Evolutionary conservation across 2,888 invertebrate genomes (phyloP).

Genomic region (Syritta pipiens): DNA sequence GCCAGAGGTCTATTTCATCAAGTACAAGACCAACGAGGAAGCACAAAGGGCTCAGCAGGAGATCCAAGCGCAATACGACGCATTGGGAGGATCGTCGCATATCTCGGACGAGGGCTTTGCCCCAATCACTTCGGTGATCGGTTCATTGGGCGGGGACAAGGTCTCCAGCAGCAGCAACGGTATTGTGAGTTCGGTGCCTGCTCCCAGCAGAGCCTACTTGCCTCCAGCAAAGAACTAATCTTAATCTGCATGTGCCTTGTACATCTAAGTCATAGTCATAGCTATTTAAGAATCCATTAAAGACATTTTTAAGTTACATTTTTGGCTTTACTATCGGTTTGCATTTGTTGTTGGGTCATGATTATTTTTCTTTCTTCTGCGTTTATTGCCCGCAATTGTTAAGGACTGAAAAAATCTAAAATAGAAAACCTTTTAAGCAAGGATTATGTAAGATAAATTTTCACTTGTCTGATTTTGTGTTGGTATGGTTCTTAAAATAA

Average conservation of each 20-base stretch:
- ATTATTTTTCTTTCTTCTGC: too few species aligned
- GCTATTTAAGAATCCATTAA: slow-evolving; percentile 57
- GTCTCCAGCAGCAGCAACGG: neutral
- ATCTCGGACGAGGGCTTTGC: slow-evolving; percentile 77
- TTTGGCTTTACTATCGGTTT: too few species aligned
- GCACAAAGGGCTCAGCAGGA: slow-evolving; percentile 77
- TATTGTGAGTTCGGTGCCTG: neutral
- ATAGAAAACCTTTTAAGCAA: too few species aligned
- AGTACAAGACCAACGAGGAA: slow-evolving; percentile 78
- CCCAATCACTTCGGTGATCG: slow-evolving; percentile 71
- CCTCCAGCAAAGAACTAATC: slow-evolving; percentile 12
- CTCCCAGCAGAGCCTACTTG: slow-evolving; percentile 9
- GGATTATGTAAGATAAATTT: too few species aligned
- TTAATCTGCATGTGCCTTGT: neutral
- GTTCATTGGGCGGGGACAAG: slow-evolving; percentile 1
- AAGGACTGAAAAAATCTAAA: too few species aligned
- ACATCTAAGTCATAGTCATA: slow-evolving; percentile 34
- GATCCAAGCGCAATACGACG: slow-evolving; percentile 78
- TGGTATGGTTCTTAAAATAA: too few species aligned
- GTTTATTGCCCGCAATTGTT: too few species aligned
- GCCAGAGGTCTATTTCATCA: slow-evolving; percentile 79
- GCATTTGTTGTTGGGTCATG: too few species aligned
- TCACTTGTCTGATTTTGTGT: too few species aligned
- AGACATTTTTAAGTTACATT: slow-evolving; percentile 48
- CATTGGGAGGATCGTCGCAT: slow-evolving; percentile 77